Evolutionary conservation across 2,888 invertebrate genomes (phyloP), one percentile per base, ranked within the genome.

Genomic region (Torymus tubicola): DNA sequence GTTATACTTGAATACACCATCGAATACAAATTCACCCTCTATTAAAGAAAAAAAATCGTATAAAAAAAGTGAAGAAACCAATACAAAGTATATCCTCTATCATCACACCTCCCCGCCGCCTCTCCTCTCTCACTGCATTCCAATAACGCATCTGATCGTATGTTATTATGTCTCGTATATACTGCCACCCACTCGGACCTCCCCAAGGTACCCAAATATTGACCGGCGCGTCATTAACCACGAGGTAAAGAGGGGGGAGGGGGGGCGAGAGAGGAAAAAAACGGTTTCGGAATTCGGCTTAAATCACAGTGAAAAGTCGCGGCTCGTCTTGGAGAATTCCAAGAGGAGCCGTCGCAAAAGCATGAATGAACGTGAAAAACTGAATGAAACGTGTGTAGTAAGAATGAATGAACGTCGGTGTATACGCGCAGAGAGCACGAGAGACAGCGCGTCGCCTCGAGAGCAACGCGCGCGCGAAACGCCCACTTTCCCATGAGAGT

Each of bases 361-460:
- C 10, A 76, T 63, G 76, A 70, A 64, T 57, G 55, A 64, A 50
- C 18, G n/a, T 13, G 21, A 21, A 21, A n/a, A 13, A 0, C 14
- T 0, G 16, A 1, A 10, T 12, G 18, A 13, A 11, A n/a, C n/a
- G n/a, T 10, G 14, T n/a, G 18, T 50, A 21, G 50, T 10, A 16
- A 58, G 70, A 10, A 10, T 18, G 67, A 13, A 31, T n/a, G 18
- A 14, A 58, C 53, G 50, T 21, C 21, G 21, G 21, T 21, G 21
- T 21, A 2, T 2, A 21, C 42, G 21, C 21, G 21, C 21, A 21
- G 21, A 61, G 63, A 52, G 10, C 5, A 2, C 18, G 63, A 24
- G 53, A 72, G 73, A 71, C 71, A 24, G 71, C 60, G 71, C 21
- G 71, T 71, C 73, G 65, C 65, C 65, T 11, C 50, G 18, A 42